Evolutionary conservation across 2,888 invertebrate genomes (phyloP), one percentile per base, ranked within the genome.

Genomic region (Thyatira batis): DNA sequence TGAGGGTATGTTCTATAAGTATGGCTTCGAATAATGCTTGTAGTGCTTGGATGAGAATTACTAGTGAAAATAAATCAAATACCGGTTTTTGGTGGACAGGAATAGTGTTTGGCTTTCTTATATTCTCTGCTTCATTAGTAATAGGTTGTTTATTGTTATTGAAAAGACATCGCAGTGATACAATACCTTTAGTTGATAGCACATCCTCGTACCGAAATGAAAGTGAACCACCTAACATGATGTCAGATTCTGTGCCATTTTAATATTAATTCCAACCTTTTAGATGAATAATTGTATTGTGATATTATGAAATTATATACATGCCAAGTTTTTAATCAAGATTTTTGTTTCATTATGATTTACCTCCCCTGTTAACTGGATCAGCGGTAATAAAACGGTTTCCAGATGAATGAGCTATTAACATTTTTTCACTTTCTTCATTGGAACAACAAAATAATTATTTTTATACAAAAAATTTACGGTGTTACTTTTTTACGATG

Each of bases 191-290:
- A 53, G 69, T 89, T 6, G 83, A 86, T 52, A 66, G 58, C 21
- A 71, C 71, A 1, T 73, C 76, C 17, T 72, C 65, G 25, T 63
- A 69, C 48, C 58, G 65, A 20, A 73, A 67, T 51, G 85, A 84
- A 55, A 83, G 76, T 44, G 85, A 85, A 11, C 81, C 87, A 0
- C 85, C 87, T 8, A 74, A 60, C 33, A 55, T 71, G 50, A 78
- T 83, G 73, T 62, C 81, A 51, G 84, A 85, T 67, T 82, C 80
- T 52, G 69, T 74, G 28, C 73, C 78, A 54, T 62, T 78, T 50
- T 78, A 78, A 57, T 66, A 71, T 10, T 68, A 80, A 60, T 70
- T 73, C 53, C 61, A 78, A 58, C 60, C 59, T 33, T 63, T 73
- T 45, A 58, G 53, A 65, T 52, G 66, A 58, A 60, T 49, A 55